These are phyloP conservation scores for Dolichoris vasculosae DNA, from an alignment of 1,140 invertebrate genomes.

Conservation along the genomic window DNA sequence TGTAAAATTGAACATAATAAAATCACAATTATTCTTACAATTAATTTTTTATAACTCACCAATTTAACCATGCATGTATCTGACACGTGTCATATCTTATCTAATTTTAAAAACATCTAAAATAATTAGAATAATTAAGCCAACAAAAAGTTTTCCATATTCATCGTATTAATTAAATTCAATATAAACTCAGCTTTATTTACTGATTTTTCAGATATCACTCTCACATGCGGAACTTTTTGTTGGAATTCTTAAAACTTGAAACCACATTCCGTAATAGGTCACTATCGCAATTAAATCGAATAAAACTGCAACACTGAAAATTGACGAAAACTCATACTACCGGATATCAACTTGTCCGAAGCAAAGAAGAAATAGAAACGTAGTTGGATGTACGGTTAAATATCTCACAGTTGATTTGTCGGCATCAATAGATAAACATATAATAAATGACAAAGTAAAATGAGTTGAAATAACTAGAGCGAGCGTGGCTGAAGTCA, in stretches of 20 bases:
- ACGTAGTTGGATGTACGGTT: neutral
- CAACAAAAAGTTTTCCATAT: neutral
- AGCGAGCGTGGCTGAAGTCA: neutral
- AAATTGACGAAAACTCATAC: neutral
- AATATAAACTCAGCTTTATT: neutral
- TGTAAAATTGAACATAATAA: conserved; percentile 10
- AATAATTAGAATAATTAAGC: neutral
- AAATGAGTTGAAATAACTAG: neutral
- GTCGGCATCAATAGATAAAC: neutral
- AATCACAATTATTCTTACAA: conserved; percentile 7
- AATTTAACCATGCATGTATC: neutral
- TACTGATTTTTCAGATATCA: conserved; percentile 4
- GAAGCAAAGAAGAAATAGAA: neutral
- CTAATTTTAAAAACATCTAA: conserved; percentile 19
- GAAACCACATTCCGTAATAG: neutral
- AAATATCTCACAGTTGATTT: neutral
- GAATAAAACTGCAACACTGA: neutral
- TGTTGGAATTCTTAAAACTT: conserved; percentile 1
- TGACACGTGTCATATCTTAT: neutral
- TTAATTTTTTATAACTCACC: conserved; percentile 6
- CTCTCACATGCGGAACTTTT: neutral
- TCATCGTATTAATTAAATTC: neutral
- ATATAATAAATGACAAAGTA: neutral
- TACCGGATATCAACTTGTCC: neutral
- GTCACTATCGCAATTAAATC: neutral